Conservation (phyloP, 2,113 vertebrate genomes). For the Boulengerochromis microlepis region DNA sequence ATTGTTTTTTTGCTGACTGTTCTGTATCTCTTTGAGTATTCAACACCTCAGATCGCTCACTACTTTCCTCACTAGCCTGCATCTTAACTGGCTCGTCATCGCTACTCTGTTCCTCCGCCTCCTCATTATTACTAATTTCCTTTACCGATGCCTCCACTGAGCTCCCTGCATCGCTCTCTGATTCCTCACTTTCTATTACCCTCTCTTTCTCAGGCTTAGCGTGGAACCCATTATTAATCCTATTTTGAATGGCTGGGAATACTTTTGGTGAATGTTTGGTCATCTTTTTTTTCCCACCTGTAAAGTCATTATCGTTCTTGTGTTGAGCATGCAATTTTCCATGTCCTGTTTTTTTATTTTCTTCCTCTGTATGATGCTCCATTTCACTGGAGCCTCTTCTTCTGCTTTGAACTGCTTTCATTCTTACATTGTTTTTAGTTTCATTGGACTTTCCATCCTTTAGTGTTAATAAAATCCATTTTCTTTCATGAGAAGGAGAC, state of each 20-base stretch:
- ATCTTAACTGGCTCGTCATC: conserved; percentile 24
- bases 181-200: conserved; percentile 21
- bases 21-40: background rate
- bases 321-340: background rate
- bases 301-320: background rate
- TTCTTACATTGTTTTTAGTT: background rate
- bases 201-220: background rate
- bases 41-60: conserved; percentile 13
- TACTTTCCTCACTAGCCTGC: conserved; percentile 26
- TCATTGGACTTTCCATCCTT: background rate
- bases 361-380: background rate
- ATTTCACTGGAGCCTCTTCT: background rate
- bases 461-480: background rate
- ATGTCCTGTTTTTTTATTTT: background rate
- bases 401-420: background rate
- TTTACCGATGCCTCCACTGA: conserved; percentile 12
- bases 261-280: conserved; percentile 5
- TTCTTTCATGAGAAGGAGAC: background rate
- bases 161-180: conserved; percentile 14
- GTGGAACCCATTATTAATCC: background rate
- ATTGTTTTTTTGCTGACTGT: background rate
- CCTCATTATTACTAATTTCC: conserved; percentile 18
- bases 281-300: background rate
- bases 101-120: conserved; percentile 32
- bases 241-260: background rate